phyloP scores from a whole-genome alignment of 2,113 vertebrate genomes.

The Euleptes europaea region DNA sequence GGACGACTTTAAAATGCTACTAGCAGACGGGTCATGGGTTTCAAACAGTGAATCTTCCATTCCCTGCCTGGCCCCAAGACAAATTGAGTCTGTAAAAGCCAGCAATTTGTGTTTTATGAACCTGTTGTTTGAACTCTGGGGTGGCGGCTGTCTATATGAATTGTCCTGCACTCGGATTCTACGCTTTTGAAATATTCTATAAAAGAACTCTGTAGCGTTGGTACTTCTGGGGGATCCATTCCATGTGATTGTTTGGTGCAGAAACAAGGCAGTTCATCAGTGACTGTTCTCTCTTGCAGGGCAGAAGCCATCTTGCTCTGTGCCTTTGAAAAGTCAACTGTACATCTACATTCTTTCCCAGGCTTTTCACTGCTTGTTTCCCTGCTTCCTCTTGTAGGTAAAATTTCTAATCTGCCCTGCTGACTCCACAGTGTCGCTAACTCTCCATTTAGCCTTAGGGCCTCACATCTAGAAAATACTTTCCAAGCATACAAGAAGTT shows the following conservation, averaged over 20 bases:
- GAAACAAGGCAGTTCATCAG: not conserved
- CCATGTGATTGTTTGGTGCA: not conserved
- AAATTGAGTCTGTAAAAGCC: too few relatives aligned
- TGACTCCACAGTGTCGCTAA: constrained; percentile 37
- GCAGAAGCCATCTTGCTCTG: not conserved
- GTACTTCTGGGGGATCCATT: not conserved
- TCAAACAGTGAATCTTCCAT: too few relatives aligned
- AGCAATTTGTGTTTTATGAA: too few relatives aligned
- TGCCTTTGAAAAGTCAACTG: constrained; percentile 45
- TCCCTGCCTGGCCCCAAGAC: too few relatives aligned
- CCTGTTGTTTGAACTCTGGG: not conserved
- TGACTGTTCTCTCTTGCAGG: not conserved
- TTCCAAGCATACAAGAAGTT: not conserved
- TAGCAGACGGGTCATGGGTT: too few relatives aligned
- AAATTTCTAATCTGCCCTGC: constrained; percentile 19
- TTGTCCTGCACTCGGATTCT: not conserved
- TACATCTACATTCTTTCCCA: constrained; percentile 43
- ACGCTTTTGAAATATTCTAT: not conserved
- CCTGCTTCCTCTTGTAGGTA: constrained; percentile 6
- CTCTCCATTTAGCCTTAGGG: constrained; percentile 50
- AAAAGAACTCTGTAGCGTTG: not conserved
- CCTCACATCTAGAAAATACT: not conserved
- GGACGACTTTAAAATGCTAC: too few relatives aligned
- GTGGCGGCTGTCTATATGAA: too few relatives aligned
- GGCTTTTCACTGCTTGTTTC: constrained; percentile 59